phyloP scores from a whole-genome alignment of 2,797 vertebrate species.

The Acanthurus leucopareius region DNA sequence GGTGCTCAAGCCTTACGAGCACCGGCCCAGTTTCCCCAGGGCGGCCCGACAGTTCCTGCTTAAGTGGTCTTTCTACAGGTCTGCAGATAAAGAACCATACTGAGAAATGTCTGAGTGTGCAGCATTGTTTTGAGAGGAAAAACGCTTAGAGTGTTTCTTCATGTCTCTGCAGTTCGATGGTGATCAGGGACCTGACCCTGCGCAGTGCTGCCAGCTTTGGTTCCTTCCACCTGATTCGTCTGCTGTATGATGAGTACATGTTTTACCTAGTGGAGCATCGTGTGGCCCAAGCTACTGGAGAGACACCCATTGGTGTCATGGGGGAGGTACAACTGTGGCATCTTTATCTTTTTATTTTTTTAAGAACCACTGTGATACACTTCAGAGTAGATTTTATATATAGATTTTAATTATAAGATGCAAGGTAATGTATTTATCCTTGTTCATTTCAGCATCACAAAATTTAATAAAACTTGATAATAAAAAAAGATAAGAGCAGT shows the following conservation, averaged over 20 bases:
- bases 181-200: slow-evolving; percentile 97
- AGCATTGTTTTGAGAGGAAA: background rate
- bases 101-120: background rate
- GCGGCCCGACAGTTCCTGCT: slow-evolving; percentile 97
- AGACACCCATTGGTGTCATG: slow-evolving; percentile 97
- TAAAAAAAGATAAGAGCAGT: too few relatives aligned
- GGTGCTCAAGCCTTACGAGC: slow-evolving; percentile 94
- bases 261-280: slow-evolving; percentile 99
- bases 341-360: background rate
- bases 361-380: background rate
- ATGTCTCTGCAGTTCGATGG: slow-evolving; percentile 92
- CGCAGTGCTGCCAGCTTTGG: slow-evolving; percentile 98
- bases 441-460: too few relatives aligned
- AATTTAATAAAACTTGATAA: too few relatives aligned
- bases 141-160: background rate
- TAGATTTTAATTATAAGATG: too few relatives aligned
- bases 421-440: too few relatives aligned
- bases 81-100: background rate
- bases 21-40: slow-evolving; percentile 93
- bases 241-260: slow-evolving; percentile 99
- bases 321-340: slow-evolving; percentile 89
- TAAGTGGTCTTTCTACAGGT: slow-evolving; percentile 99
- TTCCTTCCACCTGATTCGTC: slow-evolving; percentile 98
- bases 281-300: slow-evolving; percentile 95
- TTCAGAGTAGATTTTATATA: too few relatives aligned